These are phyloP conservation scores for Coleophora deauratella DNA, from an alignment of 2,888 invertebrate species.

Conservation along the genomic window DNA sequence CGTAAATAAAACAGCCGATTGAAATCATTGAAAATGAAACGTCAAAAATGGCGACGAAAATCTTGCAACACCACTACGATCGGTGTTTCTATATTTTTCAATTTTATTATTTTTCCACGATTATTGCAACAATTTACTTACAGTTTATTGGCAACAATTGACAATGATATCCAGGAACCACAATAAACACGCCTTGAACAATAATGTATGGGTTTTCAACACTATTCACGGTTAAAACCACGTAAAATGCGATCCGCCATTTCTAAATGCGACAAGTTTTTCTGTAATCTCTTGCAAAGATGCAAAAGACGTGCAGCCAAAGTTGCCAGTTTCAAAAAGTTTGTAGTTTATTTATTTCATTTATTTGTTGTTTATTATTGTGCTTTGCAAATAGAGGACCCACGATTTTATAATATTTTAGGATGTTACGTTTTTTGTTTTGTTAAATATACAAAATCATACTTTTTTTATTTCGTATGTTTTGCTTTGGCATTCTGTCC, in stretches of 20 bases:
- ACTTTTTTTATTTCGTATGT: no score
- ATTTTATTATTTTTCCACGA: conserved; percentile 41
- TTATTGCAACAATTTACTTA: conserved; percentile 66
- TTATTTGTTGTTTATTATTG: no score
- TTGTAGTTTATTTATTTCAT: no score
- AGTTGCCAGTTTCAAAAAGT: conserved; percentile 17
- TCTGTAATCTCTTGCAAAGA: neutral
- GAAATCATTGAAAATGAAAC: neutral
- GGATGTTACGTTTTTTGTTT: no score
- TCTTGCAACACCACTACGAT: conserved; percentile 62
- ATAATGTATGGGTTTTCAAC: no score
- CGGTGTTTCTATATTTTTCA: conserved; percentile 56
- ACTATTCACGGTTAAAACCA: no score
- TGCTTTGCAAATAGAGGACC: no score
- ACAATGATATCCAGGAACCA: neutral
- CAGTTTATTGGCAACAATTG: conserved; percentile 57
- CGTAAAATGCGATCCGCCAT: conserved; percentile 2
- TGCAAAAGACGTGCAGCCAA: conserved; percentile 8
- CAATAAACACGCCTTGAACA: neutral
- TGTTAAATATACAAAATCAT: no score
- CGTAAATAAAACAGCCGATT: neutral
- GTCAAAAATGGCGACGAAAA: conserved; percentile 19
- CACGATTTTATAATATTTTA: no score
- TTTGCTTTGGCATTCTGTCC: no score
- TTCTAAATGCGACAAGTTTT: neutral